A percentile compares a stretch with the other conserved stretches of the same genome.
These are phyloP conservation scores for Heterochromis multidens DNA, from an alignment of 2,113 vertebrate species.

Conservation along the genomic window DNA sequence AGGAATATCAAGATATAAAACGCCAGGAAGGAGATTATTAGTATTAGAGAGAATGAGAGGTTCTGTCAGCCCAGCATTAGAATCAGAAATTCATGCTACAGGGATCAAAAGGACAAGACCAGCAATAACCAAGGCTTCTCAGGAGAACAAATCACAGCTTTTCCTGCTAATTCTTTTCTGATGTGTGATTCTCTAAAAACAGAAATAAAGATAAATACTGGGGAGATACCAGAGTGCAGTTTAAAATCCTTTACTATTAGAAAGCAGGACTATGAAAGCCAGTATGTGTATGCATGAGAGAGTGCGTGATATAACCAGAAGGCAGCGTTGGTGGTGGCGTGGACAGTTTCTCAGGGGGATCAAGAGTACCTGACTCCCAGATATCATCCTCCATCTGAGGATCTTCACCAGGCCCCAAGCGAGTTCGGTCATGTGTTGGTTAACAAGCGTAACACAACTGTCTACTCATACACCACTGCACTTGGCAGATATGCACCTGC, in stretches of 20 bases:
- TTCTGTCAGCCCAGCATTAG: slow-evolving; percentile 19
- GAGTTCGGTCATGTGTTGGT: slow-evolving; percentile 6
- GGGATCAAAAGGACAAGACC: slow-evolving; percentile 42
- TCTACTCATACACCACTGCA: background rate
- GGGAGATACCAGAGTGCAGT: background rate
- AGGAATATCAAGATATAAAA: slow-evolving; percentile 19
- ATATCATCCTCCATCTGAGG: slow-evolving; percentile 26
- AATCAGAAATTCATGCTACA: slow-evolving; percentile 24
- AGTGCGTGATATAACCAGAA: slow-evolving; percentile 42
- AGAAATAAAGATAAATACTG: background rate
- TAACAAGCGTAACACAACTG: background rate
- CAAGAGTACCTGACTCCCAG: slow-evolving; percentile 1
- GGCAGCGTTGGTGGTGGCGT: slow-evolving; percentile 13
- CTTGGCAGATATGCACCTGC: slow-evolving; percentile 11
- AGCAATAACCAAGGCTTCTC: slow-evolving; percentile 26
- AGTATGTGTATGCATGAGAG: background rate
- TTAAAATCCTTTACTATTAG: background rate
- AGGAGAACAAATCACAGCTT: slow-evolving; percentile 10
- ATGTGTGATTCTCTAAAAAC: background rate
- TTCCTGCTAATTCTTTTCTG: slow-evolving; percentile 7
- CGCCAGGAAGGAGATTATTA: slow-evolving; percentile 34
- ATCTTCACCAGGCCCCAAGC: background rate
- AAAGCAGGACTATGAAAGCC: background rate
- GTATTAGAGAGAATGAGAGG: slow-evolving; percentile 26
- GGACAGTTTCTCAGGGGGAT: slow-evolving; percentile 49